Evolutionary conservation across 1,140 invertebrate genomes (phyloP).

Genomic region (Drosophila cardini): DNA sequence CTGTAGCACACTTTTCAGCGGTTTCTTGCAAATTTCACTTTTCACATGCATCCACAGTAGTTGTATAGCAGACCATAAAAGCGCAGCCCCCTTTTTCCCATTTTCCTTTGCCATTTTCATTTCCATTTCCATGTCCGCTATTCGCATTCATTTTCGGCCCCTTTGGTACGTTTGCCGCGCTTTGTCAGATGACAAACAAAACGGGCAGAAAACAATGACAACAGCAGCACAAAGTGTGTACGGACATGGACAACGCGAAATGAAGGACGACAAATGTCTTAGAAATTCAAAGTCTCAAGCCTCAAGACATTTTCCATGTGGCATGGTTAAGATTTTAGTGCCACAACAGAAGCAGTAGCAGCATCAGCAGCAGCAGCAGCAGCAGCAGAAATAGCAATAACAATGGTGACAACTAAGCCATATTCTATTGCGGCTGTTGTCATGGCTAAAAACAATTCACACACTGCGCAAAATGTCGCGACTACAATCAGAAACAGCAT

Average conservation of each 20-base stretch:
- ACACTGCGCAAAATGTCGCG: slow-evolving; percentile 70
- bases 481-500: slow-evolving; percentile 62
- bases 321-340: slow-evolving; percentile 78
- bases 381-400: slow-evolving; percentile 1
- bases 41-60: slow-evolving; percentile 58
- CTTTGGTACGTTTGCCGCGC: no score
- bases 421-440: slow-evolving; percentile 22
- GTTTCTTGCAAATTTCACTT: slow-evolving; percentile 26
- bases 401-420: slow-evolving; percentile 13
- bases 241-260: slow-evolving; percentile 27
- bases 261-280: slow-evolving; percentile 55
- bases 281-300: slow-evolving; percentile 45
- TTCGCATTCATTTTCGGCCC: not conserved
- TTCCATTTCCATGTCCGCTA: not conserved
- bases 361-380: slow-evolving; percentile 9
- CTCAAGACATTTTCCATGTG: slow-evolving; percentile 73
- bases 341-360: slow-evolving; percentile 43
- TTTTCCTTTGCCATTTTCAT: not conserved
- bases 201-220: slow-evolving; percentile 26
- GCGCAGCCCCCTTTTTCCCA: slow-evolving; percentile 33
- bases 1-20: slow-evolving; percentile 49
- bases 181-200: slow-evolving; percentile 27
- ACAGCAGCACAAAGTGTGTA: slow-evolving; percentile 31
- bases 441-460: slow-evolving; percentile 65
- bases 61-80: slow-evolving; percentile 73